Evolutionary conservation across 2,113 vertebrate species (phyloP).

Genomic region (Nothobranchius furzeri): DNA sequence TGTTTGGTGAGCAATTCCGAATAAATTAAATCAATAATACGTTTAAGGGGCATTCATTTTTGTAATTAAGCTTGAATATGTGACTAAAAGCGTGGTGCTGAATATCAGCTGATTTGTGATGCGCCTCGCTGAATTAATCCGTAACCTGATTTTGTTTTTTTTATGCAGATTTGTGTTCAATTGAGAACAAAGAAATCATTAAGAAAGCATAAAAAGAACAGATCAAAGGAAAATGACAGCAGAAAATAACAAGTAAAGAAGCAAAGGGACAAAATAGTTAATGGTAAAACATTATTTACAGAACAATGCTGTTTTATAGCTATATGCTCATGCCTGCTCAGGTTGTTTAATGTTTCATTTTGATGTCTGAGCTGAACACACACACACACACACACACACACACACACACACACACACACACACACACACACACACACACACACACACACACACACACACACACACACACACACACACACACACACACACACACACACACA

Average conservation of each 20-base stretch:
- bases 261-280: neutral
- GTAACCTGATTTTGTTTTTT: neutral
- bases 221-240: conserved; percentile 2
- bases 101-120: neutral
- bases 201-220: neutral
- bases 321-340: too few species aligned
- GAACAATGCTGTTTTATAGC: neutral
- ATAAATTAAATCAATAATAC: too few species aligned
- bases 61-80: neutral
- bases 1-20: neutral
- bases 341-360: neutral
- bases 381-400: neutral
- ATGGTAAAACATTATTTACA: too few species aligned
- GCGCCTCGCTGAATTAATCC: neutral
- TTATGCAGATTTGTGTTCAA: neutral
- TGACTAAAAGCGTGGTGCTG: neutral
- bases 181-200: neutral
- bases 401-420: too few species aligned
- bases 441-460: too few species aligned
- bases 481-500: too few species aligned
- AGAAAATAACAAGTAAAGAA: conserved; percentile 4
- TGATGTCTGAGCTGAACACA: neutral
- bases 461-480: too few species aligned
- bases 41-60: neutral
- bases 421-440: too few species aligned